Conservation (phyloP, 2,888 invertebrate species). For the Platerodrilus igneus region DNA sequence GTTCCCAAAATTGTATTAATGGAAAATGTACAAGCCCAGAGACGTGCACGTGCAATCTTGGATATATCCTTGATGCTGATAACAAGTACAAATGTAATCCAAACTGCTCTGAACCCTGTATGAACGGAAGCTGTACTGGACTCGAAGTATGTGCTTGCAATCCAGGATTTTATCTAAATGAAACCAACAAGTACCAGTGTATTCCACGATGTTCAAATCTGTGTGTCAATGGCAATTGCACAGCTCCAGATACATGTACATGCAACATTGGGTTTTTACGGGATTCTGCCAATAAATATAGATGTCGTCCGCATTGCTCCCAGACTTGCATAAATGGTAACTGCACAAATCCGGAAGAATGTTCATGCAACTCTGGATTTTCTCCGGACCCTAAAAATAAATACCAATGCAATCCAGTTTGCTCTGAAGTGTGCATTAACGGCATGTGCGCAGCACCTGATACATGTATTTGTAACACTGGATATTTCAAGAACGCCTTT, state of each 20-base stretch:
- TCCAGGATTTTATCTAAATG: slow-evolving; percentile 6
- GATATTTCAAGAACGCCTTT: too few species aligned
- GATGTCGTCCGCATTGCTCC: too few species aligned
- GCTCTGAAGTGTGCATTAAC: too few species aligned
- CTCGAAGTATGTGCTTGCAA: slow-evolving; percentile 8
- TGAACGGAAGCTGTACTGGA: slow-evolving; percentile 32
- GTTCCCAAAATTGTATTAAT: slow-evolving; percentile 54
- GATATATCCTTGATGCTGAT: too few species aligned
- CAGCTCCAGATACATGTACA: slow-evolving; percentile 11
- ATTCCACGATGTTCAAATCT: slow-evolving; percentile 15
- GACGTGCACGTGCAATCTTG: slow-evolving; percentile 45
- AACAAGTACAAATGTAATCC: slow-evolving; percentile 32
- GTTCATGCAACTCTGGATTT: too few species aligned
- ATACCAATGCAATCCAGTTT: too few species aligned
- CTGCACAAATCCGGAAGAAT: too few species aligned
- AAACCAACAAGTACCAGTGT: slow-evolving; percentile 13
- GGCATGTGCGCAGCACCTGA: too few species aligned
- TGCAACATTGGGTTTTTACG: slow-evolving; percentile 8
- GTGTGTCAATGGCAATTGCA: slow-evolving; percentile 19
- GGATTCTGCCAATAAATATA: slow-evolving; percentile 12
- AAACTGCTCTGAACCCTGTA: slow-evolving; percentile 32
- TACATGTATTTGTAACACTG: too few species aligned
- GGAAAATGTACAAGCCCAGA: slow-evolving; percentile 46
- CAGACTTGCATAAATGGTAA: slow-evolving; percentile 40
- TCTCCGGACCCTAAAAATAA: too few species aligned